These are phyloP conservation scores for Lagodon rhomboides DNA, from an alignment of 2,797 vertebrate species.

Conservation along the genomic window DNA sequence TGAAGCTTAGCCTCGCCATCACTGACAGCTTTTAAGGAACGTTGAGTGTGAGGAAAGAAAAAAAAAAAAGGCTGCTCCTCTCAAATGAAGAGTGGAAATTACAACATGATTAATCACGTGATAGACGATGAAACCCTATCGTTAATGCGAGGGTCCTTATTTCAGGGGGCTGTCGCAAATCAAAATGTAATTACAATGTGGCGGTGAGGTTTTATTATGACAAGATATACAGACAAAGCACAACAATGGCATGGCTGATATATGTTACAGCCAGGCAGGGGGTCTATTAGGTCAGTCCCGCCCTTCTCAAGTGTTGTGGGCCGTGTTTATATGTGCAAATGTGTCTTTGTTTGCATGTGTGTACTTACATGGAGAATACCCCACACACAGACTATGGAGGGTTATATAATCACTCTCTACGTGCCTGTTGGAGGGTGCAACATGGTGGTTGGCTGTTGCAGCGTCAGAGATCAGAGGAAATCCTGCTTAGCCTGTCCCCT, in stretches of 20 bases:
- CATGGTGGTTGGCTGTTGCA: slow-evolving; percentile 70
- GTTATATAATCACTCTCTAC: slow-evolving; percentile 77
- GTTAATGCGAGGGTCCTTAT: background rate
- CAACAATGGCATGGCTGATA: background rate
- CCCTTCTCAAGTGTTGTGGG: background rate
- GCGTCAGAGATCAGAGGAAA: slow-evolving; percentile 58
- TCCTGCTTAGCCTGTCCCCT: slow-evolving; percentile 48
- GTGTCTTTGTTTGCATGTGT: slow-evolving; percentile 9
- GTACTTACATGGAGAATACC: slow-evolving; percentile 50
- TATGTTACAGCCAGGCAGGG: slow-evolving; percentile 1
- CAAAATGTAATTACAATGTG: background rate
- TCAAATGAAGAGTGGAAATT: background rate
- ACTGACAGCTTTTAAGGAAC: background rate
- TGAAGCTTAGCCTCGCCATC: background rate
- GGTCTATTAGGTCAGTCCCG: background rate
- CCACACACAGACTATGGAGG: slow-evolving; percentile 53
- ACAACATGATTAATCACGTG: background rate
- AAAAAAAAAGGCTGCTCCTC: background rate
- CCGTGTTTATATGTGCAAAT: slow-evolving; percentile 16
- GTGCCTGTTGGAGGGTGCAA: slow-evolving; percentile 72
- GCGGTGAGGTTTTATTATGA: background rate
- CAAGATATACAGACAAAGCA: slow-evolving; percentile 1
- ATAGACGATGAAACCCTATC: background rate
- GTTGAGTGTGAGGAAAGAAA: background rate
- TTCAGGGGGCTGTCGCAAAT: background rate